These are phyloP conservation scores for Microctenopoma lineatum DNA, from an alignment of 2,797 vertebrate genomes.

Conservation along the genomic window DNA sequence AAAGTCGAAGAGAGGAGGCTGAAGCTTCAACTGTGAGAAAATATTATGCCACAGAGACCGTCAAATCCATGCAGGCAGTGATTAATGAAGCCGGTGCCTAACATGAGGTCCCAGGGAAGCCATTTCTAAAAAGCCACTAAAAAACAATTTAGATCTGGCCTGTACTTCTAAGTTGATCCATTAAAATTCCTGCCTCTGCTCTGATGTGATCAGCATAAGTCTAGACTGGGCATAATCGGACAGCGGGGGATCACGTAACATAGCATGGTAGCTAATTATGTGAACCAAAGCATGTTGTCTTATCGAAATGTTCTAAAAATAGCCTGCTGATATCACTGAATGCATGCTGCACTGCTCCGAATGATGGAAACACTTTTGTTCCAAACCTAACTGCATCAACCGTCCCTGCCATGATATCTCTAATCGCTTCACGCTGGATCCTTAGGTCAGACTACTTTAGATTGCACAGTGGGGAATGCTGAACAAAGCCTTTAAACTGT, in stretches of 20 bases:
- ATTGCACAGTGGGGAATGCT: neutral
- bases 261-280: constrained; percentile 75
- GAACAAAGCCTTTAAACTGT: neutral
- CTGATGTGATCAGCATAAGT: constrained; percentile 71
- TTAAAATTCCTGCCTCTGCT: constrained; percentile 69
- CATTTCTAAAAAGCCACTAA: constrained; percentile 62
- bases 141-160: constrained; percentile 58
- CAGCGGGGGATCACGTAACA: constrained; percentile 73
- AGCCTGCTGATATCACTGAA: constrained; percentile 56
- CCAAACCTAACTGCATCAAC: constrained; percentile 46
- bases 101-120: constrained; percentile 56
- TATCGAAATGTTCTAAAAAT: constrained; percentile 77
- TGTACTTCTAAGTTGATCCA: constrained; percentile 57
- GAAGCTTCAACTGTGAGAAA: constrained; percentile 60
- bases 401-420: constrained; percentile 29
- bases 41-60: constrained; percentile 30
- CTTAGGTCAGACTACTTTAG: neutral
- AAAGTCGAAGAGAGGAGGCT: constrained; percentile 33
- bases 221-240: constrained; percentile 68
- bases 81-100: constrained; percentile 65
- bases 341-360: constrained; percentile 43
- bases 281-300: constrained; percentile 74
- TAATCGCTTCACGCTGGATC: constrained; percentile 45
- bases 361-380: constrained; percentile 65
- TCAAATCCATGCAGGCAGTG: constrained; percentile 48